Evolutionary conservation across 1,140 invertebrate genomes (phyloP), one percentile per base, ranked within the genome.

Genomic region (Drosophila jambulina): DNA sequence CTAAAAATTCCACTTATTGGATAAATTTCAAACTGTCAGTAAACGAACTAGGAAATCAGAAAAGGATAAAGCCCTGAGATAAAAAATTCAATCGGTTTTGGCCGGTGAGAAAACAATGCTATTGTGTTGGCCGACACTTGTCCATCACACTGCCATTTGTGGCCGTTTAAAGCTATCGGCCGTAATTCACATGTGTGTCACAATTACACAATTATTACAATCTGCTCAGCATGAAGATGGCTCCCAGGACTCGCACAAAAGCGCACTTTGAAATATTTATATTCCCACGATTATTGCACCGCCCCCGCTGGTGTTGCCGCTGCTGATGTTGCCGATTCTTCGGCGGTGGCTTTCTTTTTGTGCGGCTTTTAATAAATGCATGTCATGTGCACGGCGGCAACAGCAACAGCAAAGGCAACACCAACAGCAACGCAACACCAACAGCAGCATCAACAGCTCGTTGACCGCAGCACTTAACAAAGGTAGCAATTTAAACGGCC

Each of bases 361-460:
- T 62, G 56, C 42, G 75, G 72, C 62, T 59, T 77, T 75, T 80
- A 69, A 80, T 80, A 80, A 77, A 80, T 80, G 78, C 78, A 69
- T 80, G 78, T 75, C 78, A 80, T 69, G 70, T 63, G 46, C 70
- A 63, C 42, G 60, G 36, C 53, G 45, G 43, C 21, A 42, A n/a
- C 32, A 13, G 42, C 54, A 34, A 32, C 43, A 54, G 15, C 19
- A 60, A 48, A 38, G 38, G 43, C 56, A 53, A 23, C 27, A 60
- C 34, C 29, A 46, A 29, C 17, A 15, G 42, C 29, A 65, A 59
- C 46, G 27, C 45, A 53, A 34, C 7, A 32, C 21, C 21, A 59
- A 15, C 56, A 25, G 19, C 64, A 38, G 13, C 34, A 57, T 10
- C 48, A 51, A 49, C 62, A 59, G 56, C 57, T 49, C 49, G 59